Base-by-base conservation (phyloP, 2,888 invertebrate species). In the Pterostichus niger region DNA sequence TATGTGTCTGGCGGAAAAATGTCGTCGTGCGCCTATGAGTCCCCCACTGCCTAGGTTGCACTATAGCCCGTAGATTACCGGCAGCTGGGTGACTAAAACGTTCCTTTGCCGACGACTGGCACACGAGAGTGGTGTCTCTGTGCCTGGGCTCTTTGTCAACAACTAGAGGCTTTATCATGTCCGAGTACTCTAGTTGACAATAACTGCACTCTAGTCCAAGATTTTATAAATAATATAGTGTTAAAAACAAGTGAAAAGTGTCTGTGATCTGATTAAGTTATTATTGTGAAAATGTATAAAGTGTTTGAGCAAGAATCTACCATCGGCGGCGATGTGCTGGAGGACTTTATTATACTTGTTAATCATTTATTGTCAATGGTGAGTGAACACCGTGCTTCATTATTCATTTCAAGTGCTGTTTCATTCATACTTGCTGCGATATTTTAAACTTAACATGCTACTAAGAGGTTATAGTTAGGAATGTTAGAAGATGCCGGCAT, bases 301-400 rank as follows among this genome's bases (percentile, higher is more conserved):
- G 93, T 95, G 93, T 92, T 93, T 88, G 94, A 94, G 88, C 91
- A 93, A 88, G 94, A 93, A 89, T 92, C 94, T 86, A 89, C 93
- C 89, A 92, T 88, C 24, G 91, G 94, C 86, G 95, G 95, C 86
- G 94, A 95, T 90, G 93, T 94, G 87, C 92, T 95, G 89, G 94
- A 94, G 88, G 95, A 95, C 90, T 94, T 95, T 90, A 92, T 94
- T 87, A 90, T 93, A 87, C 91, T 94, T 88, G 94, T 94, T 88
- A 93, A 94, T 86, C 93, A 94, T 87, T 92, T 94, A 75, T 75
- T 40, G 35, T 13, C 75, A 90, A 93, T 93, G 94, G 95, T 95
- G 94, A 91, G 89, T 90, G 13, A 13, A 59, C 54, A 59, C 7
- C 1, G 40, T 7, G 40, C 40, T 40, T 40, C 40, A 0, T 40